A percentile compares a stretch with the other conserved stretches of the same genome.
Evolutionary conservation across 2,888 invertebrate genomes (phyloP).

Genomic region (Octodonta nipae): DNA sequence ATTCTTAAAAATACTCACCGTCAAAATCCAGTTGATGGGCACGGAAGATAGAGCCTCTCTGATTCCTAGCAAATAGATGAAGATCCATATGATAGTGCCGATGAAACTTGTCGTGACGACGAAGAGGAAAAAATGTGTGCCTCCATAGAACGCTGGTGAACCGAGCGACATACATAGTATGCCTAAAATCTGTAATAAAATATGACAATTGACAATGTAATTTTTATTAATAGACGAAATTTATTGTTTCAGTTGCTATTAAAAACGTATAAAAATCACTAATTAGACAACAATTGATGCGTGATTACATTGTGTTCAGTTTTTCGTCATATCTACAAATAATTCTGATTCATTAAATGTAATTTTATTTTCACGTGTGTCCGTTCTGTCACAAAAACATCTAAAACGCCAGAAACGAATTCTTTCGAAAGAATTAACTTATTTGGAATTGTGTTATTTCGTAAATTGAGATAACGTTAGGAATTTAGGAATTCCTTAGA

Average conservation of each 20-base stretch:
- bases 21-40: slow-evolving; percentile 72
- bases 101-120: slow-evolving; percentile 74
- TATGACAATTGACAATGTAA: too few species aligned
- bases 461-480: too few species aligned
- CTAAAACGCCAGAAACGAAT: too few species aligned
- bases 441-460: too few species aligned
- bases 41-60: slow-evolving; percentile 58
- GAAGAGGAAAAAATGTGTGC: slow-evolving; percentile 73
- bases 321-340: too few species aligned
- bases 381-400: too few species aligned
- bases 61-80: slow-evolving; percentile 66
- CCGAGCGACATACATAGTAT: slow-evolving; percentile 75
- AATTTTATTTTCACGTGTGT: too few species aligned
- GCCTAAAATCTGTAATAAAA: slow-evolving; percentile 56
- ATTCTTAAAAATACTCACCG: slow-evolving; percentile 45
- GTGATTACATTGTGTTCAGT: too few species aligned
- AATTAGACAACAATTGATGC: background rate
- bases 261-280: background rate
- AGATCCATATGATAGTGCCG: slow-evolving; percentile 65
- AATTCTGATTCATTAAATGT: too few species aligned
- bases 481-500: too few species aligned
- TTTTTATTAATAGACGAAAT: too few species aligned
- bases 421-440: too few species aligned
- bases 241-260: background rate
- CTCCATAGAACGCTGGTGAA: slow-evolving; percentile 49